Percentiles rank a stretch among this genome's conserved stretches.
Conservation (phyloP, 2,797 vertebrate species). For the Sparidentex hasta region DNA sequence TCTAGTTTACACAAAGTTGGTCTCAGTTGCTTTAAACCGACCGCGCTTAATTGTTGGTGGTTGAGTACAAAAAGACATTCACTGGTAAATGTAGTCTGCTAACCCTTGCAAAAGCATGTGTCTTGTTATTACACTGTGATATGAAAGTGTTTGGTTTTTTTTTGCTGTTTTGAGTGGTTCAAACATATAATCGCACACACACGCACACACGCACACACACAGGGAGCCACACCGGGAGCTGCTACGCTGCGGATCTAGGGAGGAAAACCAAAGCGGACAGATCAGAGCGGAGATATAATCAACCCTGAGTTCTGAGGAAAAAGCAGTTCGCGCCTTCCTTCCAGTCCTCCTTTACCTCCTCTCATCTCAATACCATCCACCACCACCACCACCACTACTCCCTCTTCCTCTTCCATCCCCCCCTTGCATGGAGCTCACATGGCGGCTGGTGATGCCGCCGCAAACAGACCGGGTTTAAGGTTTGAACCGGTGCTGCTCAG, state of each 20-base stretch:
- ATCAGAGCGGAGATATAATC: conserved; percentile 81
- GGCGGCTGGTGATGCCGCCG: conserved; percentile 27
- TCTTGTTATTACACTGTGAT: conserved; percentile 55
- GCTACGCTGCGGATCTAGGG: conserved; percentile 62
- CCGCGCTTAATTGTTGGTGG: conserved; percentile 22
- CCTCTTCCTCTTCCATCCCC: conserved; percentile 16
- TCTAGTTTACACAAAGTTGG: conserved; percentile 33
- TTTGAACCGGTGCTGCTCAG: conserved; percentile 28
- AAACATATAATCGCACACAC: conserved; percentile 60
- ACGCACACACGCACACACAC: conserved; percentile 50
- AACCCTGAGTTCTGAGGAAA: conserved; percentile 80
- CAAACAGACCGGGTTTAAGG: conserved; percentile 37
- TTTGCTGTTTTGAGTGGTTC: conserved; percentile 55
- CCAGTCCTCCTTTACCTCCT: conserved; percentile 64
- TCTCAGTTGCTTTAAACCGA: conserved; percentile 21
- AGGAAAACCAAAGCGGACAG: conserved; percentile 76
- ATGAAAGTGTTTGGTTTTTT: conserved; percentile 58
- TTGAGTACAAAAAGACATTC: conserved; percentile 49
- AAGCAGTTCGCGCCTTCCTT: conserved; percentile 68
- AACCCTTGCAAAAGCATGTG: conserved; percentile 41
- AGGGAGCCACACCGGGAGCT: conserved; percentile 63
- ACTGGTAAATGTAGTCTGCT: conserved; percentile 31
- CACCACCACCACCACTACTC: conserved; percentile 29
- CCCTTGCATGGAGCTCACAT: conserved; percentile 18
- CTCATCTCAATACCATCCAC: conserved; percentile 60